Percentiles rank a stretch among this genome's conserved stretches.
phyloP scores from a whole-genome alignment of 2,113 vertebrate genomes.

The Petrocephalus microphthalmus region DNA sequence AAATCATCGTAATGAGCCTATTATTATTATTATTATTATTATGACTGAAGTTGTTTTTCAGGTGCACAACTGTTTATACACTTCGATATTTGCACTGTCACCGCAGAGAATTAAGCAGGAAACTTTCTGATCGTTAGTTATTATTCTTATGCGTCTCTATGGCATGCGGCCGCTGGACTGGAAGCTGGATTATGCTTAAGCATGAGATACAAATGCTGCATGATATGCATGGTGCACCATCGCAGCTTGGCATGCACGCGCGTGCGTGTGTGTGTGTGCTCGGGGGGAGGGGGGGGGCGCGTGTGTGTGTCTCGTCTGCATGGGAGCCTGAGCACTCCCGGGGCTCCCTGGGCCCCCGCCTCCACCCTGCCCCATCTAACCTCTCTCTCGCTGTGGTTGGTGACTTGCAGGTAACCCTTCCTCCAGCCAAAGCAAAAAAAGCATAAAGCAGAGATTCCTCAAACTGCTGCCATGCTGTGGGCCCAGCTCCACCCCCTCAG shows the following conservation, averaged over 20 bases:
- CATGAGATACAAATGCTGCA: not conserved
- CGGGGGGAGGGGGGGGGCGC: not conserved
- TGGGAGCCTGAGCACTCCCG: not conserved
- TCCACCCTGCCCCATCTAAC: conserved; percentile 46
- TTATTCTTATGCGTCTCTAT: not conserved
- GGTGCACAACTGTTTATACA: not conserved
- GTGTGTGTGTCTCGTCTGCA: not conserved
- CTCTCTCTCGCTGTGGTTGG: conserved; percentile 60
- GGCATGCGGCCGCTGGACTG: not conserved
- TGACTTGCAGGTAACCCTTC: conserved; percentile 56
- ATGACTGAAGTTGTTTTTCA: not conserved
- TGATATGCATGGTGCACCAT: not conserved
- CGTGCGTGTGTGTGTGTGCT: not conserved
- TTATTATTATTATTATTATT: not conserved
- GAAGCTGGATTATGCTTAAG: not conserved
- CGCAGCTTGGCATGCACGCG: not conserved
- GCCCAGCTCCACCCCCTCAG: conserved; percentile 43
- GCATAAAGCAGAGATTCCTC: conserved; percentile 59
- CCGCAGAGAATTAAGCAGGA: not conserved
- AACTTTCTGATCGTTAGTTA: not conserved
- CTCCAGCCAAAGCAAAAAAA: conserved; percentile 54
- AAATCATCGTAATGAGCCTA: not conserved
- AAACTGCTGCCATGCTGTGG: conserved; percentile 60
- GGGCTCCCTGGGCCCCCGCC: conserved; percentile 14
- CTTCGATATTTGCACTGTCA: not conserved